Evolutionary conservation across 2,113 vertebrate species (phyloP).

Genomic region (Chionis minor): DNA sequence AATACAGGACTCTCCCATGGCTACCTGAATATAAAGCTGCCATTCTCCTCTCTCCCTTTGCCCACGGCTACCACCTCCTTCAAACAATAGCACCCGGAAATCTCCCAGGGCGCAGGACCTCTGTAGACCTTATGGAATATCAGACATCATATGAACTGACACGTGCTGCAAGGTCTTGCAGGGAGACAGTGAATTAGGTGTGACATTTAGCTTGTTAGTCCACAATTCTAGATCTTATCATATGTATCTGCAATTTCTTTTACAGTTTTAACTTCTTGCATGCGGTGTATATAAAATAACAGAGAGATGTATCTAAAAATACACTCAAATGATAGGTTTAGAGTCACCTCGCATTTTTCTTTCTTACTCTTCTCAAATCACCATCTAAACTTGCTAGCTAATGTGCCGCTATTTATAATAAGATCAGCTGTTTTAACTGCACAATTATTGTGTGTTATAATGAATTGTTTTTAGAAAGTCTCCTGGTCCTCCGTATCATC

Average conservation of each 20-base stretch:
- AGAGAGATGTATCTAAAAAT: not conserved
- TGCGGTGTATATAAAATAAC: not conserved
- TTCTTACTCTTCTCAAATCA: not conserved
- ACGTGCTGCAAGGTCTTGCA: not conserved
- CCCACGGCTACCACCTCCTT: not conserved
- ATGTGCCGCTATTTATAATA: not conserved
- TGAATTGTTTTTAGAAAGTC: constrained; percentile 51
- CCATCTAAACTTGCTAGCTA: not conserved
- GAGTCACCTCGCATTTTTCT: not conserved
- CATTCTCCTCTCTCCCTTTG: not conserved
- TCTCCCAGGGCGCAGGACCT: not conserved
- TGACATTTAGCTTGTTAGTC: not conserved
- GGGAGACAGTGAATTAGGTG: not conserved
- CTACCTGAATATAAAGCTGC: not conserved
- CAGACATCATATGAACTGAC: not conserved
- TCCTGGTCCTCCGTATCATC: constrained; percentile 19
- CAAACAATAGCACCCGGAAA: not conserved
- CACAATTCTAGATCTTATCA: not conserved
- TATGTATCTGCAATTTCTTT: not conserved
- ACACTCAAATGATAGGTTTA: not conserved
- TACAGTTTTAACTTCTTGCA: not conserved
- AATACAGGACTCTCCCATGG: not conserved
- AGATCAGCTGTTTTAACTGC: not conserved
- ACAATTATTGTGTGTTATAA: not conserved
- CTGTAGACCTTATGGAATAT: not conserved